phyloP scores from a whole-genome alignment of 2,113 vertebrate genomes.

The Trinectes maculatus region DNA sequence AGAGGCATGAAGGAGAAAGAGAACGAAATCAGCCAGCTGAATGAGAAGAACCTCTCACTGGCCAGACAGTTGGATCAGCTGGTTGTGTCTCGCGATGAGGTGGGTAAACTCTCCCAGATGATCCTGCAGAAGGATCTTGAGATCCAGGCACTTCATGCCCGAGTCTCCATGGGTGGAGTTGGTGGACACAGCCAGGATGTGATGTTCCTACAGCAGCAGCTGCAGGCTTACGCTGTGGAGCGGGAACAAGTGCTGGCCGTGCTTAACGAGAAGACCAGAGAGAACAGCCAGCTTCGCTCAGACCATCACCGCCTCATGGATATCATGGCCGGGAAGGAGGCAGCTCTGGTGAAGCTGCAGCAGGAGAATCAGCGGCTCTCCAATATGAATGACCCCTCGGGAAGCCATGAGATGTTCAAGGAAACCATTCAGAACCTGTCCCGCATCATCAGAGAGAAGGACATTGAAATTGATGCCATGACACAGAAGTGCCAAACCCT shows the following conservation, averaged over 20 bases:
- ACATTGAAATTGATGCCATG: constrained; percentile 97
- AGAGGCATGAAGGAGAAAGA: constrained; percentile 95
- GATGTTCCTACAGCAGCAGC: constrained; percentile 90
- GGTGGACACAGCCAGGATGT: constrained; percentile 86
- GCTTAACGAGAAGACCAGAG: constrained; percentile 93
- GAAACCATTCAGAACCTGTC: constrained; percentile 98
- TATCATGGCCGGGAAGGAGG: constrained; percentile 91
- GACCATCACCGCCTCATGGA: constrained; percentile 95
- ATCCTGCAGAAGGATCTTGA: constrained; percentile 95
- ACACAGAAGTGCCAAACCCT: constrained; percentile 97
- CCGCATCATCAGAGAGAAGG: constrained; percentile 96
- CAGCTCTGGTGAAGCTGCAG: constrained; percentile 89
- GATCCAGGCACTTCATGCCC: constrained; percentile 91
- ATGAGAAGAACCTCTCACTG: constrained; percentile 92
- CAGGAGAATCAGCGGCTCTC: constrained; percentile 91
- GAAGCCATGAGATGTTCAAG: constrained; percentile 94
- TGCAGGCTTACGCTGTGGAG: constrained; percentile 90
- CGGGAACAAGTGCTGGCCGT: constrained; percentile 92
- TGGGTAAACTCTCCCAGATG: constrained; percentile 91
- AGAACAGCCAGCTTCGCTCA: constrained; percentile 92
- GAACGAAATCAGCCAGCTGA: constrained; percentile 91
- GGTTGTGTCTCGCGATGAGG: constrained; percentile 86
- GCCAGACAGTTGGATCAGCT: constrained; percentile 91
- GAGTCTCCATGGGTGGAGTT: constrained; percentile 81
- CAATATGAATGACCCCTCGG: constrained; percentile 84